Evolutionary conservation across 2,888 invertebrate species (phyloP).

Genomic region (Dendrolimus pini): DNA sequence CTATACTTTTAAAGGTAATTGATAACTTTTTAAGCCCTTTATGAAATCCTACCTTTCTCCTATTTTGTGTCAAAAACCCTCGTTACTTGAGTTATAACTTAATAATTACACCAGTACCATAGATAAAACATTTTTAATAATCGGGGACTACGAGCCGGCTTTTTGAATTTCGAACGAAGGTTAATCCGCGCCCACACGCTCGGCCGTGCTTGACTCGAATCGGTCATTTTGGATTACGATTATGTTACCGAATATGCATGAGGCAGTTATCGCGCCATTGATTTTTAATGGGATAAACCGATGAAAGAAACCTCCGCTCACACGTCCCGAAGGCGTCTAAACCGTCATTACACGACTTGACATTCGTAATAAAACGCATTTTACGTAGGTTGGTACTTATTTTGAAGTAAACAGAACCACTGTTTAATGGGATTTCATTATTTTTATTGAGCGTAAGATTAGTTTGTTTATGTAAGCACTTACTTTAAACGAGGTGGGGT

Average conservation of each 20-base stretch:
- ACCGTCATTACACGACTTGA: not conserved
- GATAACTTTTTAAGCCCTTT: too few species aligned
- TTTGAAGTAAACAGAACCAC: not conserved
- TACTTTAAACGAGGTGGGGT: not conserved
- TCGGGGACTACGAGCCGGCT: constrained; percentile 22
- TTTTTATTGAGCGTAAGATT: not conserved
- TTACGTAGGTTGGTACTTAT: not conserved
- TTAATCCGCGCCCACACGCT: constrained; percentile 57
- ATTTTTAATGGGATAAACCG: constrained; percentile 54
- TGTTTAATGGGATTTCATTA: not conserved
- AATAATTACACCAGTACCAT: constrained; percentile 49
- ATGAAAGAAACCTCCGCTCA: constrained; percentile 31
- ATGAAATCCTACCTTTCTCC: too few species aligned
- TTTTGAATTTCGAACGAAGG: constrained; percentile 29
- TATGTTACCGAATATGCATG: constrained; percentile 60
- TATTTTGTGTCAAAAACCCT: too few species aligned
- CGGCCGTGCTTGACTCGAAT: constrained; percentile 38
- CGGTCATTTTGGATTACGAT: constrained; percentile 64
- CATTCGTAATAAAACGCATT: not conserved
- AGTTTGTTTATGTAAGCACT: not conserved
- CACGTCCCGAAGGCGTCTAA: not conserved
- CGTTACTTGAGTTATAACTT: constrained; percentile 36
- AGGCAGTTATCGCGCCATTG: constrained; percentile 60
- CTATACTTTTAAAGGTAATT: too few species aligned
- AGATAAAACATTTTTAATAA: constrained; percentile 51